Evolutionary conservation across 1,140 invertebrate genomes (phyloP).

Genomic region (Argopecten irradians): DNA sequence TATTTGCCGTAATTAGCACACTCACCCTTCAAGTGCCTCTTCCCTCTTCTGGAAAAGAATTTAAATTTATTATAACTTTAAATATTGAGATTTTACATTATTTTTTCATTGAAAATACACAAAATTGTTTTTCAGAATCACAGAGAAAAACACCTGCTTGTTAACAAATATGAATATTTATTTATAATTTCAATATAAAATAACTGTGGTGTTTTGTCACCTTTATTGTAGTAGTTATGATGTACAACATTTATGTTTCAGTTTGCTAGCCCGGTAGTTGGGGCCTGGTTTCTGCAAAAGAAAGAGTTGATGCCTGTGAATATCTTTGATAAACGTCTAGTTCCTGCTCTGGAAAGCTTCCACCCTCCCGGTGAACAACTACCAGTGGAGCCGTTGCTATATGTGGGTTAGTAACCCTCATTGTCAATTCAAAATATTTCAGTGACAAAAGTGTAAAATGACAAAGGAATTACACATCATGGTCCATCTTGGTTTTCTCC

Average conservation of each 20-base stretch:
- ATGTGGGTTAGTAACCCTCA: constrained; percentile 81
- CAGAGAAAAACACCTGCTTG: no score
- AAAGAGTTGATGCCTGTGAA: constrained; percentile 84
- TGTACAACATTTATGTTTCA: constrained; percentile 74
- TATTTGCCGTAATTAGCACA: no score
- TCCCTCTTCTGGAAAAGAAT: no score
- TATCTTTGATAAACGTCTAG: constrained; percentile 82
- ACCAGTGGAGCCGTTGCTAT: constrained; percentile 82
- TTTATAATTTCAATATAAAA: not conserved
- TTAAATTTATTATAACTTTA: no score
- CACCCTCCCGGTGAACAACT: constrained; percentile 50
- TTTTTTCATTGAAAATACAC: no score
- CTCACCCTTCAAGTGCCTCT: no score
- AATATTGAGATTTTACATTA: no score
- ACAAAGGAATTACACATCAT: not conserved
- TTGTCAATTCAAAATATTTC: not conserved
- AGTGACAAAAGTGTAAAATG: not conserved
- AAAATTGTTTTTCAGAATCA: no score
- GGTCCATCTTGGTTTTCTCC: no score
- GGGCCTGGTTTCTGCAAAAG: constrained; percentile 86
- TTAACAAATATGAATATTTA: not conserved
- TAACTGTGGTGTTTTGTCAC: no score
- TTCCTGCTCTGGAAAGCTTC: constrained; percentile 68
- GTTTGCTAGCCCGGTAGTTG: constrained; percentile 90
- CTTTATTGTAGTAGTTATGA: no score